phyloP scores from a whole-genome alignment of 2,113 vertebrate genomes.

The Balaeniceps rex region DNA sequence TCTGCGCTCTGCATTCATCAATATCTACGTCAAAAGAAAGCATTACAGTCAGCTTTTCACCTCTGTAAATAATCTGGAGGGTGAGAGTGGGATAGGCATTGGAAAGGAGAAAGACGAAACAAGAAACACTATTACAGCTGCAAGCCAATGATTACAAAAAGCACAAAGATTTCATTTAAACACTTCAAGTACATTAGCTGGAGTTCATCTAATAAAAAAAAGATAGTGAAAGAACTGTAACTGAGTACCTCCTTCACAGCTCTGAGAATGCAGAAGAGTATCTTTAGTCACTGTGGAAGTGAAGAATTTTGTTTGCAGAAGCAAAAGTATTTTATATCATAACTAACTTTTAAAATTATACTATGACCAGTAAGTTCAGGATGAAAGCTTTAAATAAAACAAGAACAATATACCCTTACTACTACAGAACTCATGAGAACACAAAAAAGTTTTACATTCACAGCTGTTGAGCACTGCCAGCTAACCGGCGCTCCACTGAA shows the following conservation, averaged over 20 bases:
- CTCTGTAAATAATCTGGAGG: background rate
- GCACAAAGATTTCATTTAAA: background rate
- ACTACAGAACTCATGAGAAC: background rate
- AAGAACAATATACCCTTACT: background rate
- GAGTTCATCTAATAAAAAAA: background rate
- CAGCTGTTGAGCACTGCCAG: background rate
- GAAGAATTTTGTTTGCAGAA: background rate
- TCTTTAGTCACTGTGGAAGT: background rate
- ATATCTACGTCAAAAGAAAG: slow-evolving; percentile 78
- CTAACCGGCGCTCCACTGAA: background rate
- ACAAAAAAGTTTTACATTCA: background rate
- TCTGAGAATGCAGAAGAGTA: background rate
- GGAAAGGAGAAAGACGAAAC: background rate
- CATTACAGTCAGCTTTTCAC: background rate
- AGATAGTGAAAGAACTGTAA: background rate
- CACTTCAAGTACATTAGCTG: background rate
- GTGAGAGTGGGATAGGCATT: background rate
- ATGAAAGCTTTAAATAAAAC: background rate
- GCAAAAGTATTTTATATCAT: background rate
- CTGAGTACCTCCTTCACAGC: background rate
- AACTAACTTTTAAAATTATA: background rate
- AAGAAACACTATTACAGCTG: background rate
- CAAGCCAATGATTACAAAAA: background rate
- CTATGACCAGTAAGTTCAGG: background rate
- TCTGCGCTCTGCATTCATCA: slow-evolving; percentile 82